Evolutionary conservation across 2,113 vertebrate genomes (phyloP), one percentile per base, ranked within the genome.

Genomic region (Syrmaticus mikado): DNA sequence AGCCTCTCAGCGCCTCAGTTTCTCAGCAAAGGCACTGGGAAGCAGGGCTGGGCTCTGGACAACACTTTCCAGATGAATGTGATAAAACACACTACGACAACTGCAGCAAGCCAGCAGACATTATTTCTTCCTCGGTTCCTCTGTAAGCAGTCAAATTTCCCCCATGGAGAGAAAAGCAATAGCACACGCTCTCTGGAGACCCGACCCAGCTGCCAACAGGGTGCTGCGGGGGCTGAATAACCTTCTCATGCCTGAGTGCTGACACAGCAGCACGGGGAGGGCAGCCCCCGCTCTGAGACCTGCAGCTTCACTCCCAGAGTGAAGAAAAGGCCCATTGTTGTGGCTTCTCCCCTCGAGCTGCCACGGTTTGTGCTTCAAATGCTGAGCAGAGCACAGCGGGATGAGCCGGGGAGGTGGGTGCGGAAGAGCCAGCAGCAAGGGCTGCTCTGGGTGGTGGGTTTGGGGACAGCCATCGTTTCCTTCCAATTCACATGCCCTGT

Each of bases 391-490:
- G 50, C 45, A 1, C 60, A 8, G 48, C 3, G 2, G 36, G 46
- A 4, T 0, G 12, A 43, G 76, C 18, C 0, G 1, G n/a, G 84
- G 66, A 14, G 7, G 0, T 1, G 0, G 16, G 30, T 2, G 32
- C 1, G 3, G 40, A 43, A 3, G 61, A 66, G 36, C 67, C 72
- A 53, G 20, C 41, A 1, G 71, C 65, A 6, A 43, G 46, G 36
- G 0, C 3, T 1, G 4, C 0, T 8, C 1, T 27, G 40, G 64
- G 73, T 4, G 43, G 6, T 0, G 3, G 4, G 8, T 11, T 6
- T 58, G 0, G 28, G 67, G 64, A 18, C 6, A 0, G 64, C 0
- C 7, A 5, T 22, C 16, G 7, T n/a, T 17, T 9, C 12, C 12
- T 28, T 34, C 53, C 53, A 1, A 22, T 3, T 4, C 82, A 11